Conservation (phyloP, 2,888 invertebrate species). For the Drosophila parthenogenetica region DNA sequence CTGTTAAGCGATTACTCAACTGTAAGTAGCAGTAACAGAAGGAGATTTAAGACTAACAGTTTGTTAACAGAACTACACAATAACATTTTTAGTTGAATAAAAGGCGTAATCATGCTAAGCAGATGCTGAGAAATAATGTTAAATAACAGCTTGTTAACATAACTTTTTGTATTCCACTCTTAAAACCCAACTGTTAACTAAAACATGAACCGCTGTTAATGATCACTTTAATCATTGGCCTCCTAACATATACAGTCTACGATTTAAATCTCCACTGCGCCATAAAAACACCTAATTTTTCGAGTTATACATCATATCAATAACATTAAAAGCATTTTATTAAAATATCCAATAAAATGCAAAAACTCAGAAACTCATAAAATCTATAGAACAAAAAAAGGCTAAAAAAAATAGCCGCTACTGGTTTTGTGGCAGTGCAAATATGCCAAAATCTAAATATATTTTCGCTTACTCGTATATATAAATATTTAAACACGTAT, state of each 20-base stretch:
- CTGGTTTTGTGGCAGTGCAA: constrained; percentile 28
- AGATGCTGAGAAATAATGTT: too few relatives aligned
- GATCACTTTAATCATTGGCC: neutral
- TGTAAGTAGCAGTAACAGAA: too few relatives aligned
- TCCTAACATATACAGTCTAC: neutral
- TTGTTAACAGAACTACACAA: too few relatives aligned
- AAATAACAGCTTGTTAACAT: neutral
- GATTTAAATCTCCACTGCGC: neutral
- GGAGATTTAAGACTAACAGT: too few relatives aligned
- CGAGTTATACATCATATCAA: neutral
- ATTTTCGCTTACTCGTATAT: neutral
- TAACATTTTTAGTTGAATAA: too few relatives aligned
- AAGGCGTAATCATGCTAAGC: too few relatives aligned
- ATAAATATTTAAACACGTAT: neutral
- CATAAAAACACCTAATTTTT: neutral
- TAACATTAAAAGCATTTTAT: neutral
- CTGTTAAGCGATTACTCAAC: too few relatives aligned
- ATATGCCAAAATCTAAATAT: constrained; percentile 6
- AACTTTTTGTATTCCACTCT: neutral
- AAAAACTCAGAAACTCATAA: constrained; percentile 1
- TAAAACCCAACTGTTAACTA: neutral
- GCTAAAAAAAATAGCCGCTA: constrained; percentile 26
- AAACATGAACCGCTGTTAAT: neutral
- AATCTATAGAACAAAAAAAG: constrained; percentile 13
- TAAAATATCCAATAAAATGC: constrained; percentile 28